Evolutionary conservation across 2,888 invertebrate species (phyloP), one percentile per base, ranked within the genome.

Genomic region (Hemicrepidius hirtus): DNA sequence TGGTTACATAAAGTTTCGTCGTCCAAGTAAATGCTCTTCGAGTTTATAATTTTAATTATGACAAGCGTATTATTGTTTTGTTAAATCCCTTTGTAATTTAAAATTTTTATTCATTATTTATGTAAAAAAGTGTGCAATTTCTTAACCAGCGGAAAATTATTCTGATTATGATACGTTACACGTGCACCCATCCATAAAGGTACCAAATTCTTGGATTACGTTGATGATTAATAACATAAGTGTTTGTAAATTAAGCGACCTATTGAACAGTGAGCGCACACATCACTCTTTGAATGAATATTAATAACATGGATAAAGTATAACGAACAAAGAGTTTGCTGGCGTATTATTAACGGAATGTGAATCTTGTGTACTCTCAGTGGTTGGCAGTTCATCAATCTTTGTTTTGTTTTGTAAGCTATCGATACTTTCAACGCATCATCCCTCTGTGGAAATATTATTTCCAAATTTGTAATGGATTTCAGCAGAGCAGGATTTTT

Each of bases 361-460:
- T 62, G 71, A 55, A 69, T 63, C 64, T 71, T 55, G 60, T 67
- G 55, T 71, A 60, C 46, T 37, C 32, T 68, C 62, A 62, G 16
- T 41, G 46, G 16, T 35, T 53, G 60, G 13, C 60, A 49, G 44
- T 68, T 53, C 73, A 73, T 73, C 59, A 73, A 73, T 73, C 73
- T 65, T 66, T 55, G 57, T 68, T 73, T 59, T 69, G 66, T 73
- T 69, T 49, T 63, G 65, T 69, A 65, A 69, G 57, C 68, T 35
- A 53, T 53, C 68, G 21, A 44, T 62, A 44, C 35, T 13, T 66
- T 70, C 55, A 62, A 57, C 49, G 37, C 49, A 40, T 63, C 44
- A 55, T 67, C 50, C 24, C 40, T 35, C 13, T 46, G 40, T 35
- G 55, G 44, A 46, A 65, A 37, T 20, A 71, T 65, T 64, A 71